Percentiles rank a stretch among this genome's conserved stretches.
These are phyloP conservation scores for Perodicticus potto DNA, from an alignment of 2,797 vertebrate species.

Conservation along the genomic window DNA sequence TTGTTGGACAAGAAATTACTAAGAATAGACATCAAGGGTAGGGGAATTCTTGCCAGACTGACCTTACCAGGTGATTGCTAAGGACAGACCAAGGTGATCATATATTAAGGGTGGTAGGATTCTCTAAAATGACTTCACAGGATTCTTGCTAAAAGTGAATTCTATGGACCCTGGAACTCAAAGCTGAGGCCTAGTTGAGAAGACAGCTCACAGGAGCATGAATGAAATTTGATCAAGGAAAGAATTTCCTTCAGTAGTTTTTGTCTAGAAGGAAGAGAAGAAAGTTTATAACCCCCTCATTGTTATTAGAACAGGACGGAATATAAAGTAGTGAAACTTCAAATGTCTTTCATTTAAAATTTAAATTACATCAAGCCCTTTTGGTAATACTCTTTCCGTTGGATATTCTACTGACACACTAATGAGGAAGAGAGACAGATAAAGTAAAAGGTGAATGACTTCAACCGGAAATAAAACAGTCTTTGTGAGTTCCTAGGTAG, in stretches of 20 bases:
- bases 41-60: not conserved
- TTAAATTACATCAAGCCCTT: not conserved
- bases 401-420: not conserved
- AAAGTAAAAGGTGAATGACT: not conserved
- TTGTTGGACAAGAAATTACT: not conserved
- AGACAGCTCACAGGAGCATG: not conserved
- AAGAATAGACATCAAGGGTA: not conserved
- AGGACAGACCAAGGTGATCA: fast-evolving
- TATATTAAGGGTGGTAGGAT: not conserved
- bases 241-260: not conserved
- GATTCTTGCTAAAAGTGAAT: not conserved
- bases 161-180: not conserved
- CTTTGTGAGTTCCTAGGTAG: not conserved
- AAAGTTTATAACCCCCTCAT: not conserved
- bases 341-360: not conserved
- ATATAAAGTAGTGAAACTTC: not conserved
- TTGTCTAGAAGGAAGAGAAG: not conserved
- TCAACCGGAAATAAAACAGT: not conserved
- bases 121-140: not conserved
- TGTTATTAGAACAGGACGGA: not conserved
- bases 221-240: not conserved
- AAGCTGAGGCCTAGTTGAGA: not conserved
- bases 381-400: not conserved
- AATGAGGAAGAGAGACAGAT: not conserved
- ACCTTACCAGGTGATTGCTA: not conserved